These are phyloP conservation scores for Drosophila antonietae DNA, from an alignment of 2,888 invertebrate genomes.

Conservation along the genomic window DNA sequence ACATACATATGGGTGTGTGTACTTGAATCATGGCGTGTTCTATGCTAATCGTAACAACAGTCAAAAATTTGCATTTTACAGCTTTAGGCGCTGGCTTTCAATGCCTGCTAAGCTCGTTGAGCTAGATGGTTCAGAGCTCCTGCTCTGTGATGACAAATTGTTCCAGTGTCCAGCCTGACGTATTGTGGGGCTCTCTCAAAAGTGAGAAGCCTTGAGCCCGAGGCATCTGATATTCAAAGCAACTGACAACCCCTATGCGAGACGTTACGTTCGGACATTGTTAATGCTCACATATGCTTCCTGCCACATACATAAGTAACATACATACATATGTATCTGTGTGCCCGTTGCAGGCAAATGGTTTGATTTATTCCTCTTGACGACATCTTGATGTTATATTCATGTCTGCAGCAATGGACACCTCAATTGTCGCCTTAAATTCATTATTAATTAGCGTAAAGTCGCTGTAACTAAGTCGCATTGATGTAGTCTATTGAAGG, in stretches of 20 bases:
- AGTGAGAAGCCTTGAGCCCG: conserved; percentile 40
- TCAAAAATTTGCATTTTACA: conserved; percentile 68
- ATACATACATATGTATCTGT: background rate
- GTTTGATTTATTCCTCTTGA: conserved; percentile 61
- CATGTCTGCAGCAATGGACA: background rate
- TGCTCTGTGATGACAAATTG: conserved; percentile 55
- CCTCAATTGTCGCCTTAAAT: background rate
- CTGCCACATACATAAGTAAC: background rate
- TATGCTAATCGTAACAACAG: conserved; percentile 65
- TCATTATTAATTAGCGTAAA: background rate
- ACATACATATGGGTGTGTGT: background rate
- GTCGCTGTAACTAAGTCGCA: background rate
- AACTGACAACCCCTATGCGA: conserved; percentile 40
- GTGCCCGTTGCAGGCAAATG: conserved; percentile 13
- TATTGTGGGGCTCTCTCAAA: conserved; percentile 46
- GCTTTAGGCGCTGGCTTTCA: conserved; percentile 52
- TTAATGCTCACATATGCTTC: conserved; percentile 38
- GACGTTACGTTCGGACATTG: conserved; percentile 39
- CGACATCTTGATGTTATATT: conserved; percentile 23
- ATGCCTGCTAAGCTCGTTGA: conserved; percentile 54
- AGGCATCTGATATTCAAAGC: conserved; percentile 41
- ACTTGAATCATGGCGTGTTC: conserved; percentile 42
- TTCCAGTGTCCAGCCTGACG: conserved; percentile 43
- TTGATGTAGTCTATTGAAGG: background rate
- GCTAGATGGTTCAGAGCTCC: conserved; percentile 18